These are phyloP conservation scores for Poicephalus meyeri DNA, from an alignment of 2,113 vertebrate genomes.

Conservation along the genomic window DNA sequence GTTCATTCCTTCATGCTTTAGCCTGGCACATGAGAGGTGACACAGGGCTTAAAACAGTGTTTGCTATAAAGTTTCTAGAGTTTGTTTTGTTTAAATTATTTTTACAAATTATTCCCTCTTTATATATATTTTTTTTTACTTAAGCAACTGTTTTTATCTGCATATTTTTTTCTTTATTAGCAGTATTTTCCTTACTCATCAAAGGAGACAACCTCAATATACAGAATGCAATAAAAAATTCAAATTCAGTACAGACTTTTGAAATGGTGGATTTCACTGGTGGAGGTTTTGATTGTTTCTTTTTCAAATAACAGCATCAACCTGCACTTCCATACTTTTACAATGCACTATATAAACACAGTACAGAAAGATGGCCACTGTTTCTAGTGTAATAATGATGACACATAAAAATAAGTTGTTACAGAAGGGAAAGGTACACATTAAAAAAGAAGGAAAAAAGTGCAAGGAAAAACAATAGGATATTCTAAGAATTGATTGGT, in stretches of 20 bases:
- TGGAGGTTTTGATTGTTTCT: background rate
- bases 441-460: background rate
- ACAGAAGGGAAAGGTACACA: background rate
- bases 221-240: background rate
- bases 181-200: background rate
- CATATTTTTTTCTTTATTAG: background rate
- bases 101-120: background rate
- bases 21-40: background rate
- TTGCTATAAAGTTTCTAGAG: background rate
- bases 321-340: background rate
- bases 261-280: background rate
- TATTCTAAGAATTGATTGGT: background rate
- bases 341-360: background rate
- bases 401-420: background rate
- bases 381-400: background rate
- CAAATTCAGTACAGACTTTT: background rate
- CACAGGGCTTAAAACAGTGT: background rate
- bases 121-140: background rate
- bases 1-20: background rate
- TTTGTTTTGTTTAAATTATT: fast-evolving
- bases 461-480: background rate
- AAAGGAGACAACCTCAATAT: background rate
- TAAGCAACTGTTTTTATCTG: background rate
- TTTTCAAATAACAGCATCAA: background rate
- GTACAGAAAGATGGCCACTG: background rate